Percentiles rank a stretch among this genome's conserved stretches.
These are phyloP conservation scores for Dicycla oo DNA, from an alignment of 2,888 invertebrate genomes.

Conservation along the genomic window DNA sequence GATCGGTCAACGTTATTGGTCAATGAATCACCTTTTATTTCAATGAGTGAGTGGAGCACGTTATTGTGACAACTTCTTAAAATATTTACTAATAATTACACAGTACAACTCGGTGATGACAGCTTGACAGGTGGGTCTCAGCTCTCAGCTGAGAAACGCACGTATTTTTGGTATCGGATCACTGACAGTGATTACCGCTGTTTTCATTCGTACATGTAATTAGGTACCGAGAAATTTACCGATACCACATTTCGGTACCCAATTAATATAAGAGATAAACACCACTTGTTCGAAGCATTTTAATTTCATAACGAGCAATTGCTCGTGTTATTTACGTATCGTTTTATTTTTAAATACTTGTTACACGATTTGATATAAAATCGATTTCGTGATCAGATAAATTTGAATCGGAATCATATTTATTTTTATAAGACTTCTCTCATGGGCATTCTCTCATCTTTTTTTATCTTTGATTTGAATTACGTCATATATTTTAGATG, in stretches of 20 bases:
- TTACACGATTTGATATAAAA: slow-evolving; percentile 55
- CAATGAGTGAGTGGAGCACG: slow-evolving; percentile 27
- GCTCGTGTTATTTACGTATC: slow-evolving; percentile 58
- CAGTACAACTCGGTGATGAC: slow-evolving; percentile 49
- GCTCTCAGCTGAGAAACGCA: slow-evolving; percentile 30
- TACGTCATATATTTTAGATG: slow-evolving; percentile 46
- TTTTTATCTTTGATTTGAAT: slow-evolving; percentile 51
- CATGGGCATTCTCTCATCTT: slow-evolving; percentile 39
- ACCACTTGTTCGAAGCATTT: slow-evolving; percentile 63
- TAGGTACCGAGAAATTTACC: slow-evolving; percentile 66
- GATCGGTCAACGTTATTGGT: slow-evolving; percentile 53
- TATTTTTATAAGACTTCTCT: slow-evolving; percentile 45
- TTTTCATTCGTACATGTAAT: slow-evolving; percentile 67
- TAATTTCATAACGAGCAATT: slow-evolving; percentile 67
- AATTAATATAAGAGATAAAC: slow-evolving; percentile 74
- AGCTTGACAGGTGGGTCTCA: slow-evolving; percentile 57
- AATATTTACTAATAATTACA: slow-evolving; percentile 62
- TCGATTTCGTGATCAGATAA: slow-evolving; percentile 66
- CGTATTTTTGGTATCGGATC: slow-evolving; percentile 58
- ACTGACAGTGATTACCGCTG: slow-evolving; percentile 61
- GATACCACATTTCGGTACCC: slow-evolving; percentile 71
- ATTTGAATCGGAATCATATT: slow-evolving; percentile 49
- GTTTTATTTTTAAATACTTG: slow-evolving; percentile 53
- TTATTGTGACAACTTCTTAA: slow-evolving; percentile 51
- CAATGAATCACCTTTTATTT: slow-evolving; percentile 60